Evolutionary conservation across 2,888 invertebrate genomes (phyloP).

Genomic region (Aphodius granarius): DNA sequence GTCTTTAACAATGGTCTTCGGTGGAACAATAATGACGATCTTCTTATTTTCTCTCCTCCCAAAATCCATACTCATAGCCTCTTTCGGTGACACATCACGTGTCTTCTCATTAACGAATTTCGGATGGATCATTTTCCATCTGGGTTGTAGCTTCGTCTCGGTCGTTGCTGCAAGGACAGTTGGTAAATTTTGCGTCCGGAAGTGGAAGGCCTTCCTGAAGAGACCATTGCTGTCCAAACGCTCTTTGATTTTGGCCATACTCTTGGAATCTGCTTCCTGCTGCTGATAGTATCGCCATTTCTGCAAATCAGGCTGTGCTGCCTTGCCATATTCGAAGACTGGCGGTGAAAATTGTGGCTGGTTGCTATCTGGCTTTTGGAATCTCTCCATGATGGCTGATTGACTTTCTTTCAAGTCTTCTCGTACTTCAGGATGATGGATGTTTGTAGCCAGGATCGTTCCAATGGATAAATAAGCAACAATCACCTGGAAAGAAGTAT

Average conservation of each 20-base stretch:
- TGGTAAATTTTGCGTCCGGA: background rate
- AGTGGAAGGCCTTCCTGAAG: background rate
- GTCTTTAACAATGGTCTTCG: background rate
- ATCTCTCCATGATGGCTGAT: slow-evolving; percentile 23
- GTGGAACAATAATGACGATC: background rate
- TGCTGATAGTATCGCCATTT: slow-evolving; percentile 46
- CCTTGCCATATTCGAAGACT: slow-evolving; percentile 39
- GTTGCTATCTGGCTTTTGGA: slow-evolving; percentile 19
- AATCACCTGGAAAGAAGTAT: slow-evolving; percentile 18
- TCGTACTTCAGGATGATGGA: slow-evolving; percentile 25
- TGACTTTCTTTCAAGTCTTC: slow-evolving; percentile 27
- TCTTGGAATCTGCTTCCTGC: slow-evolving; percentile 40
- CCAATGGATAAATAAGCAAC: slow-evolving; percentile 1
- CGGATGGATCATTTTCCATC: slow-evolving; percentile 28
- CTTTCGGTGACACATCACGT: slow-evolving; percentile 12
- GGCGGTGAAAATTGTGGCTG: slow-evolving; percentile 31
- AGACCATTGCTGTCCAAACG: background rate
- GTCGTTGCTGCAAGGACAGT: background rate
- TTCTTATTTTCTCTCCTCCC: slow-evolving; percentile 6
- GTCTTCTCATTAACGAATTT: slow-evolving; percentile 30
- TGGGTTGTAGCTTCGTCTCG: background rate
- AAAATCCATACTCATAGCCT: slow-evolving; percentile 11
- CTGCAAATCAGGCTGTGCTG: slow-evolving; percentile 44
- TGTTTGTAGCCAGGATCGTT: slow-evolving; percentile 1
- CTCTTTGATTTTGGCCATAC: slow-evolving; percentile 13